Conservation (phyloP, 2,888 invertebrate species). For the Dasypolia templi region DNA sequence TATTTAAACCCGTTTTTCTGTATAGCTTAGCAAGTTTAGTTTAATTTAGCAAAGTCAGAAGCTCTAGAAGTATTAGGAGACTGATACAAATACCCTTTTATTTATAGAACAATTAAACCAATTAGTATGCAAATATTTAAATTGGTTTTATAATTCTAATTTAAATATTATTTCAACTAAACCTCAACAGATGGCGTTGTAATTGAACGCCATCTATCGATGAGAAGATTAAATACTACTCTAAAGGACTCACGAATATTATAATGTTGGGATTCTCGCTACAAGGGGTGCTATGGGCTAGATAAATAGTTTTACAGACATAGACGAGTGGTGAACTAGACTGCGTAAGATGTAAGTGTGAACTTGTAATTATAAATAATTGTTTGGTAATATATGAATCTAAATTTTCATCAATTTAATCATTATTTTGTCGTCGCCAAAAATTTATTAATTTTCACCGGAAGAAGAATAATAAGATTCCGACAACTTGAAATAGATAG, state of each 20-base stretch:
- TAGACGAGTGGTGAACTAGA: constrained; percentile 34
- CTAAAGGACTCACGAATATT: constrained; percentile 31
- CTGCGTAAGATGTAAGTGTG: constrained; percentile 8
- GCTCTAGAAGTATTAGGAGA: constrained; percentile 39
- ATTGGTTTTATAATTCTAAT: constrained; percentile 48
- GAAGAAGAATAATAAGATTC: too few relatives aligned
- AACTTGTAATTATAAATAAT: neutral
- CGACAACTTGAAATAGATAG: too few relatives aligned
- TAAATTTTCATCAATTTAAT: too few relatives aligned
- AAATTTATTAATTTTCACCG: too few relatives aligned
- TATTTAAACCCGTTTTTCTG: constrained; percentile 39
- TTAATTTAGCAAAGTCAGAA: constrained; percentile 28
- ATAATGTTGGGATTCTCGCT: constrained; percentile 42
- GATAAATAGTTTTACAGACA: constrained; percentile 41
- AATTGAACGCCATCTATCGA: constrained; percentile 49
- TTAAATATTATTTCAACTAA: constrained; percentile 38
- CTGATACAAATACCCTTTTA: constrained; percentile 26
- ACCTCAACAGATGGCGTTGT: constrained; percentile 47
- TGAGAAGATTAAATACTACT: constrained; percentile 32
- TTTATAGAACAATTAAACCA: constrained; percentile 41
- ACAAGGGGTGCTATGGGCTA: constrained; percentile 56
- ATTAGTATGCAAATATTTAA: constrained; percentile 11
- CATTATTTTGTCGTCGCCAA: too few relatives aligned
- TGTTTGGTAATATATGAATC: neutral
- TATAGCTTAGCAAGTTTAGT: constrained; percentile 45